Base-by-base conservation (phyloP, 2,113 vertebrate species). In the Stercorarius parasiticus region DNA sequence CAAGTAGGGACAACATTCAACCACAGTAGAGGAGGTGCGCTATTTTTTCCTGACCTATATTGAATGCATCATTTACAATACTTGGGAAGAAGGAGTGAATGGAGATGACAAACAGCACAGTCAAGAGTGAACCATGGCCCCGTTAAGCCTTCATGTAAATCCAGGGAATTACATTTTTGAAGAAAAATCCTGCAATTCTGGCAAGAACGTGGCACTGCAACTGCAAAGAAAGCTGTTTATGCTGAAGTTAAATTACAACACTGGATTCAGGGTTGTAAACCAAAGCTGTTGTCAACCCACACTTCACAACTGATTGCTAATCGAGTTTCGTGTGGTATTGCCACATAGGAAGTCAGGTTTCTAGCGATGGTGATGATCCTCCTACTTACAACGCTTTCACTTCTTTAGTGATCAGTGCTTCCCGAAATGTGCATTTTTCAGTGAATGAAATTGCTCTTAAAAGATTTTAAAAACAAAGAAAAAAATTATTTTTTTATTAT, bases 311-410 rank as follows among this genome's bases (percentile, higher is more conserved):
- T 87, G 69, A 91, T 16, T 52, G 32, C 25, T 70, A 88, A 81
- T 78, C 53, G 83, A 43, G 64, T n/a, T 74, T n/a, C 59, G 29
- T 36, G 42, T 21, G 4, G 45, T 83, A 47, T 0, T 78, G 59
- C 72, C 55, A 78, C 88, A 82, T 27, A n/a, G 26, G 56, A 87
- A 95, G 79, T 61, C 73, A 94, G 83, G 72, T 89, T 95, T 84
- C 38, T 64, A 78, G 32, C 30, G 47, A 86, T 25, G 38, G 23
- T 70, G 70, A 67, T 64, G 81, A 92, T 50, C 32, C 38, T 38
- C 20, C 69, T 82, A 74, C 80, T 71, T 93, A 71, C 5, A 86
- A 58, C 0, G 0, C 21, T 66, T 40, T 69, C 8, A 40, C 64
- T 93, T 70, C 64, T 92, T 86, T 66, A 71, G 80, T 66, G 3